A percentile compares a stretch with the other conserved stretches of the same genome.
These are phyloP conservation scores for Eugnorisma glareosa DNA, from an alignment of 2,888 invertebrate genomes.

Conservation along the genomic window DNA sequence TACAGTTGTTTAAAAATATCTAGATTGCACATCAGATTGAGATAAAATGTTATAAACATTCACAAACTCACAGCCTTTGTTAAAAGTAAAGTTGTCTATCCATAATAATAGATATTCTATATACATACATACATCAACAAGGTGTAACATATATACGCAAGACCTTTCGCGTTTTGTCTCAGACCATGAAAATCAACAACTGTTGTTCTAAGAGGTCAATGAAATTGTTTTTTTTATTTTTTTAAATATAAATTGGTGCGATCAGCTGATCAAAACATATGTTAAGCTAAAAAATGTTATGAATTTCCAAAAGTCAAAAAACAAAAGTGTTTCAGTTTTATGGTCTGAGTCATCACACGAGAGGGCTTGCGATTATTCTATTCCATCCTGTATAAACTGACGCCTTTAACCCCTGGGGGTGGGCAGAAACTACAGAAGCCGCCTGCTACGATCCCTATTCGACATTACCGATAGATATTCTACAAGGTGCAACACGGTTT, in stretches of 20 bases:
- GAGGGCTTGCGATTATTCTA: background rate
- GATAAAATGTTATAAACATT: background rate
- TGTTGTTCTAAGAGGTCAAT: too few relatives aligned
- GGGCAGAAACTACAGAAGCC: background rate
- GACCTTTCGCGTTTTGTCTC: background rate
- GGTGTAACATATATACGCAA: too few relatives aligned
- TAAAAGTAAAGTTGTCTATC: constrained; percentile 11
- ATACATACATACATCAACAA: background rate
- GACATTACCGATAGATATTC: background rate
- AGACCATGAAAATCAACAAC: background rate
- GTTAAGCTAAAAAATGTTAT: background rate
- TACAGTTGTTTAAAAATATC: background rate
- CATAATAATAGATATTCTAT: background rate
- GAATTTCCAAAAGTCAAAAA: background rate
- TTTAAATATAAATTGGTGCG: too few relatives aligned
- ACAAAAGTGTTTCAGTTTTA: background rate
- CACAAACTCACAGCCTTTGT: constrained; percentile 37
- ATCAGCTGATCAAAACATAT: too few relatives aligned
- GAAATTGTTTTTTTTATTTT: too few relatives aligned
- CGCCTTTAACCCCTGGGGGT: background rate
- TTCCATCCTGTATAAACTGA: background rate
- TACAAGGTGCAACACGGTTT: background rate
- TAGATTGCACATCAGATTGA: constrained; percentile 33
- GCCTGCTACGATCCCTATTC: background rate
- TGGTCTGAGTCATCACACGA: background rate